Base-by-base conservation (phyloP, 2,113 vertebrate genomes). In the Fregata magnificens region DNA sequence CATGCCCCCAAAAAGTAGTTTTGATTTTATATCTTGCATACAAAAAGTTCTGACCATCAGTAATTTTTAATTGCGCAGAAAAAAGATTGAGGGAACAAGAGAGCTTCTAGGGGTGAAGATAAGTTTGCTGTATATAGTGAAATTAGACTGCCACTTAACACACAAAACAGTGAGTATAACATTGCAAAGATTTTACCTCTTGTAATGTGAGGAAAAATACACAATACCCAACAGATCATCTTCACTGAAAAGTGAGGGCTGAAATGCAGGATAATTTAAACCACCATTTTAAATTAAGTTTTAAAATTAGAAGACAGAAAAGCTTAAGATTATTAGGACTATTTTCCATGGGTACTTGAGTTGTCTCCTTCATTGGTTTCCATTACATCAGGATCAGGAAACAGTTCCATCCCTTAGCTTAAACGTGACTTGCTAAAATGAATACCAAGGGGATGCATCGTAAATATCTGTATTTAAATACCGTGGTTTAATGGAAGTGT, bases 51-150 rank as follows among this genome's bases (percentile, higher is more conserved):
- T 61, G 31, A 56, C 18, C 19, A 7, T 79, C 42, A 22, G 28
- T 52, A 70, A 32, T 34, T 82, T 82, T 62, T 36, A 76, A 22
- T 42, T 67, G 13, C 18, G 67, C 18, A 53, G 56, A 59, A 66
- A n/a, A 53, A 80, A 78, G 20, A 32, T 5, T 44, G 24, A 74
- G 45, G 34, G 19, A 73, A 73, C 6, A 69, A 47, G 14, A 90
- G 20, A n/a, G 3, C 5, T 81, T 45, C 0, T 0, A 20, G 3
- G 6, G 2, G 6, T 9, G 3, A 22, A 26, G 13, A 56, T 17
- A 80, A 19, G 5, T 66, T 56, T 80, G 15, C 24, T 67, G 16
- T 47, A 61, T 22, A 40, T 18, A 70, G 16, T 56, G 26, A 82
- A 87, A 78, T 62, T 61, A 88, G 17, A 55, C 49, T 70, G 15